Percentiles rank a stretch among this genome's conserved stretches.
phyloP scores from a whole-genome alignment of 2,888 invertebrate genomes.

The Oasisia sp. region DNA sequence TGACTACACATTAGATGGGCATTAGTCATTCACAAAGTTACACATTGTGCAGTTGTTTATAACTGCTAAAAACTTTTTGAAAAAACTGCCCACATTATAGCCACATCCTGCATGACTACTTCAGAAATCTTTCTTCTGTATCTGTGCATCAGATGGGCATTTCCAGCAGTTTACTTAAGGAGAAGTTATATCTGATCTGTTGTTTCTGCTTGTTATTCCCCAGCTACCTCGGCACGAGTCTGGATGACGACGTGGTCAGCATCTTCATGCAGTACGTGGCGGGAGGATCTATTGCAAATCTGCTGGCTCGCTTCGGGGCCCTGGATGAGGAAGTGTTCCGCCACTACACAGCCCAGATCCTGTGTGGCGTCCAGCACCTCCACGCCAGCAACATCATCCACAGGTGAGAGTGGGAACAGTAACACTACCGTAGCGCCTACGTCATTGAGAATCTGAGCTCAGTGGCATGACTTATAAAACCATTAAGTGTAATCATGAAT shows the following conservation, averaged over 20 bases:
- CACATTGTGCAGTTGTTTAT: too few relatives aligned
- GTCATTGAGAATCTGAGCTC: too few relatives aligned
- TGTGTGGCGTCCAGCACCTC: constrained; percentile 65
- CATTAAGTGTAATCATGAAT: too few relatives aligned
- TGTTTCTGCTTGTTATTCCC: constrained; percentile 18
- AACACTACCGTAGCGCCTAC: too few relatives aligned
- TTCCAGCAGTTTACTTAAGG: background rate
- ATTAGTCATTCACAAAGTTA: too few relatives aligned
- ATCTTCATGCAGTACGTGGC: constrained; percentile 67
- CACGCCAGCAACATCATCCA: constrained; percentile 65
- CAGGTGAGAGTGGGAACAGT: constrained; percentile 47
- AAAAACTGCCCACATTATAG: too few relatives aligned
- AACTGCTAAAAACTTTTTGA: too few relatives aligned
- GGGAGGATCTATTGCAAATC: constrained; percentile 64
- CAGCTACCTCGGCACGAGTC: constrained; percentile 65
- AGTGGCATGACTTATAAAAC: too few relatives aligned
- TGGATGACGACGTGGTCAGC: constrained; percentile 62
- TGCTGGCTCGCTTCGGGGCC: constrained; percentile 64
- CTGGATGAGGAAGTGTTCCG: constrained; percentile 64
- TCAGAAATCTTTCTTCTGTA: too few relatives aligned
- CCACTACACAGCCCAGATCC: constrained; percentile 64
- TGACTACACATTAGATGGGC: too few relatives aligned
- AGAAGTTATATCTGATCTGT: background rate
- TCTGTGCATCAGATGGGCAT: too few relatives aligned
- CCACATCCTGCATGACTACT: too few relatives aligned